Percentiles rank a stretch among this genome's conserved stretches.
These are phyloP conservation scores for Helarctos malayanus DNA, from an alignment of 2,797 vertebrate genomes.

Conservation along the genomic window DNA sequence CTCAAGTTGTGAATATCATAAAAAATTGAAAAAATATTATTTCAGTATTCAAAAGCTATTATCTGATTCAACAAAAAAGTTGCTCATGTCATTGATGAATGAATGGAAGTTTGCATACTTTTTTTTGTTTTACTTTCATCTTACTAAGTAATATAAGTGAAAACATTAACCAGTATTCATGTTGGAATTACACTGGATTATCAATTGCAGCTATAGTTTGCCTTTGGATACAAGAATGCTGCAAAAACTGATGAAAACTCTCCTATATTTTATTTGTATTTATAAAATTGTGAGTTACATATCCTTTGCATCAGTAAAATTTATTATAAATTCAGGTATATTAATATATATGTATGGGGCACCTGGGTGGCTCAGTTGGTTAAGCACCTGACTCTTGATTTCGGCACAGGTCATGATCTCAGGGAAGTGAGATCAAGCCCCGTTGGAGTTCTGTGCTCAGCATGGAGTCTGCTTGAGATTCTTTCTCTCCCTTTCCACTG, in stretches of 20 bases:
- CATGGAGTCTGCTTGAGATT: neutral
- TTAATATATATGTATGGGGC: neutral
- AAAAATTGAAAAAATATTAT: neutral
- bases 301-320: neutral
- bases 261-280: neutral
- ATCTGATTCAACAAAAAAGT: neutral
- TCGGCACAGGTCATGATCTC: neutral
- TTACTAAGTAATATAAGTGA: neutral
- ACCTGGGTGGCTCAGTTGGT: neutral
- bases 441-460: neutral
- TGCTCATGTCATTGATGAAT: neutral
- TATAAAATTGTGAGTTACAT: neutral
- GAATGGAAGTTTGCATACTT: neutral
- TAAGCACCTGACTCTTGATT: neutral
- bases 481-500: neutral
- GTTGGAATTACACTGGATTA: neutral
- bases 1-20: neutral
- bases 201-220: neutral
- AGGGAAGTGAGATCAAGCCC: neutral
- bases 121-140: conserved; percentile 29
- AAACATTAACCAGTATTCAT: conserved; percentile 16
- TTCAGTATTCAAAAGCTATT: neutral
- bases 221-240: neutral
- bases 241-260: neutral
- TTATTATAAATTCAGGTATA: neutral